Conservation (phyloP, 2,113 vertebrate species). For the Podarcis cretensis region DNA sequence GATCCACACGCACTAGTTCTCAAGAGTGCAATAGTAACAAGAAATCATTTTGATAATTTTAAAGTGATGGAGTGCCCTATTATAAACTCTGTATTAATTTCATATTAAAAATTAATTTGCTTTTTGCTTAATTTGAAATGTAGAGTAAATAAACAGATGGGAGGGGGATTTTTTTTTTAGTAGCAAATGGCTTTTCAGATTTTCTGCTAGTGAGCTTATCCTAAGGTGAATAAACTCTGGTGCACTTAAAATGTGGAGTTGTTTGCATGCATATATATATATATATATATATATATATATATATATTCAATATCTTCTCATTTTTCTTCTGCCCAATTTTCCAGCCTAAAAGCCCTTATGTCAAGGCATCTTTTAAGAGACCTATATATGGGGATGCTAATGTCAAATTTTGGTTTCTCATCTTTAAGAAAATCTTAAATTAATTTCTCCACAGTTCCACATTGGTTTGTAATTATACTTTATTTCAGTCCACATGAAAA, state of each 20-base stretch:
- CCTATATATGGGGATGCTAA: too few species aligned
- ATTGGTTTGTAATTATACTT: too few species aligned
- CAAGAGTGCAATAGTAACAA: constrained; percentile 50
- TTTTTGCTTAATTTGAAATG: constrained; percentile 54
- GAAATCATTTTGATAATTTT: constrained; percentile 47
- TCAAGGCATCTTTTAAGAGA: neutral
- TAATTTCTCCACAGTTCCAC: too few species aligned
- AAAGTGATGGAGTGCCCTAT: constrained; percentile 20
- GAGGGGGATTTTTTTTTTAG: constrained; percentile 47
- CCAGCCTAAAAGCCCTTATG: neutral
- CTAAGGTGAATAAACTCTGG: neutral
- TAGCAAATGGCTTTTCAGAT: constrained; percentile 28
- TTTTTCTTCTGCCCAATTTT: neutral
- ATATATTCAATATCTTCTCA: neutral
- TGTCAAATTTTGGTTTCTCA: too few species aligned
- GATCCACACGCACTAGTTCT: constrained; percentile 9
- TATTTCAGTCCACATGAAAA: too few species aligned
- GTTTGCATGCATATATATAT: too few species aligned
- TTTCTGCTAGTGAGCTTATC: neutral
- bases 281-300: too few species aligned
- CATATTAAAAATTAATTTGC: constrained; percentile 63
- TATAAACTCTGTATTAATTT: constrained; percentile 60
- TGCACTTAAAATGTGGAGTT: neutral
- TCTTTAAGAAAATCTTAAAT: too few species aligned
- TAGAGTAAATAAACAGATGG: constrained; percentile 51